Evolutionary conservation across 1,140 invertebrate species (phyloP), one percentile per base, ranked within the genome.

Genomic region (Homalodisca vitripennis): DNA sequence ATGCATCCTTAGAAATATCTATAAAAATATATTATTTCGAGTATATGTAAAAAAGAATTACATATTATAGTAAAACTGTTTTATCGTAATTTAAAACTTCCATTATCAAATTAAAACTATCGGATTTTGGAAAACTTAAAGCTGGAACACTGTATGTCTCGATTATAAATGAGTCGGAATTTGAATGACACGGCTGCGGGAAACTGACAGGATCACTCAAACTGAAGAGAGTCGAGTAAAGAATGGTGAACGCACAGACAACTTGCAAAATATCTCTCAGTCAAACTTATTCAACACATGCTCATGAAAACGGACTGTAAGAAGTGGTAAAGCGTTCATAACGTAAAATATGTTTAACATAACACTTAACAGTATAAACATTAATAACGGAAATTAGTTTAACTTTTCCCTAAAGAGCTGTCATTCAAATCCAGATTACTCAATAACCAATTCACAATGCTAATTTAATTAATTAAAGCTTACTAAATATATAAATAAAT

Each of bases 401-500:
- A 41, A 41, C 6, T 10, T 41, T 17, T 6, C 34, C 34, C 34
- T 17, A n/a, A n/a, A n/a, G n/a, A n/a, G n/a, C n/a, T n/a, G n/a
- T n/a, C n/a, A n/a, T n/a, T n/a, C n/a, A n/a, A n/a, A n/a, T n/a
- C n/a, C n/a, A n/a, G n/a, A n/a, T n/a, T n/a, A n/a, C n/a, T n/a
- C 34, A 41, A 41, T 41, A 10, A 10, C 34, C 34, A 17, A 41
- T 41, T 41, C 6, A 17, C 17, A 41, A 41, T 10, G 6, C 17
- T 41, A 10, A 10, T 17, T 41, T 41, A 60, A 60, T 60, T 30
- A 60, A 60, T 60, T 60, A 60, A 60, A 60, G 55, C 55, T 13
- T 30, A 60, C 27, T 60, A 60, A 27, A 27, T 27, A 26, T 60
- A 27, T 60, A 60, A 60, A 60, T 60, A 60, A 60, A 60, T 60